Base-by-base conservation (phyloP, 2,113 vertebrate species). In the Macquaria australasica region DNA sequence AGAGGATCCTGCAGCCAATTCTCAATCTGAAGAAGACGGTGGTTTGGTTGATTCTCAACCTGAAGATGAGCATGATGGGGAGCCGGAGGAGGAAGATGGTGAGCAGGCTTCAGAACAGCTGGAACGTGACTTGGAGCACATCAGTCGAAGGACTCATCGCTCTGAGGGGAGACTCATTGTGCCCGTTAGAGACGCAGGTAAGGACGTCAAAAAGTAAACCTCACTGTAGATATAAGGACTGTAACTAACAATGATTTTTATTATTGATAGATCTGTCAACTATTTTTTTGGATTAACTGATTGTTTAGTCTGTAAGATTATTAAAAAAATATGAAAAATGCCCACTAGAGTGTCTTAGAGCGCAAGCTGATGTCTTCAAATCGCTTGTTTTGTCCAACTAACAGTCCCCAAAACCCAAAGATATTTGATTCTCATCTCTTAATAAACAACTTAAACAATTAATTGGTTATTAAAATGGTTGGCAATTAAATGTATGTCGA, bases 131-230 rank as follows among this genome's bases (percentile, higher is more conserved):
- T 4, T 39, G 8, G 84, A 90, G 56, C 84, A 83, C 67, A 77
- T 93, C 68, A 82, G 58, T 50, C 75, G 63, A n/a, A 90, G 90
- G 87, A 74, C 84, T 56, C 77, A 66, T 70, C 71, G 23, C 59
- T 94, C 93, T 8, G 86, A 87, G 25, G 91, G 84, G 2, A 64
- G 72, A 23, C 66, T 84, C 9, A 39, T 77, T n/a, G 7, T 87
- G 34, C 58, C 80, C 6, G 63, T 68, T 15, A 5, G 18, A 60
- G 69, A 90, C 3, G 55, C 74, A 74, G 92, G 94, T 94, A 66
- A 56, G 86, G 23, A 66, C 34, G 31, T 58, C 23, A 70, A 70
- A 64, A 43, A 48, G 37, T 4, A 53, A 14, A 1, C 45, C 2
- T 62, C 20, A 48, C 25, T 45, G 1, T 67, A 8, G 6, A 23